Evolutionary conservation across 2,113 vertebrate species (phyloP), one percentile per base, ranked within the genome.

Genomic region (Scytalopus superciliaris): DNA sequence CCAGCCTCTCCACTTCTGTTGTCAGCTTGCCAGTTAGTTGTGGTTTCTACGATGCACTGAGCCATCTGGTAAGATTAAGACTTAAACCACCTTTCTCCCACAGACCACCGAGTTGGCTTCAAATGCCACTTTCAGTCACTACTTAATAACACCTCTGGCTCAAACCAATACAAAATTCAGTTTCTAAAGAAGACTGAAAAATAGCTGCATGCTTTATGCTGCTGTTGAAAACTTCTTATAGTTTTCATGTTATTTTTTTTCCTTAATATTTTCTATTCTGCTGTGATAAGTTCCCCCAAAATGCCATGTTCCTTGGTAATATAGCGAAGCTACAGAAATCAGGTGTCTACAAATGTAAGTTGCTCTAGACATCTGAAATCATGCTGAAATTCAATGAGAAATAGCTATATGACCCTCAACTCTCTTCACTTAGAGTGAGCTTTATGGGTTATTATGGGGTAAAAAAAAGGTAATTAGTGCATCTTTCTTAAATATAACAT

Each of bases 41-140:
- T 53, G 35, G 21, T 77, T 93, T 85, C 47, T 37, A 9, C 0
- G 0, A 53, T 0, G 2, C 44, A 33, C 23, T 14, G 12, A 14
- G 11, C 5, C 81, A 21, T 70, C 35, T 69, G 44, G 12, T 7
- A 72, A 16, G 39, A 50, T 84, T 81, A 31, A 39, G 44, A n/a
- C 25, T 73, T 76, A 81, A 84, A 69, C 7, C 24, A 82, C 10
- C 47, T 77, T 92, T 75, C 22, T 79, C 27, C 15, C 69, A 75
- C 39, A 82, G 28, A 62, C 27, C 52, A 47, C 27, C 19, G 31
- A 40, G 3, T 18, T 56, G 6, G 45, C 33, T 60, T 33, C 27
- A 90, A 89, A 76, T 49, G 13, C 3, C 22, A 45, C 13, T 76
- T 93, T 73, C 44, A 82, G 40, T 49, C 50, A 79, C 27, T 88